Evolutionary conservation across 2,888 invertebrate species (phyloP), one percentile per base, ranked within the genome.

Genomic region (Horisme vitalbata): DNA sequence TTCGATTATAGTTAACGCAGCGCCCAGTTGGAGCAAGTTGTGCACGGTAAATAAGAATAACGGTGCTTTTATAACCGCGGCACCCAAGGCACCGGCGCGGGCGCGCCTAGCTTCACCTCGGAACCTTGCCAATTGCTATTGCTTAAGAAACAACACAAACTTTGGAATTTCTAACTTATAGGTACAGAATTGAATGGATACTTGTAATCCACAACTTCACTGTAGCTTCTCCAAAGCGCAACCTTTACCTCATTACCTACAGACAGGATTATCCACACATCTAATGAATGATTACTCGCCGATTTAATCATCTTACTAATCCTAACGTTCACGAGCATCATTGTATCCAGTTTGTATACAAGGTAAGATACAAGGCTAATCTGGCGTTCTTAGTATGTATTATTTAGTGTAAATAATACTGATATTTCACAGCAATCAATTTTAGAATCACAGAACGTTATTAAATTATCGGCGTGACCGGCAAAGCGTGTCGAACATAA

Each of bases 81-180:
- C 75, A 73, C 73, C 75, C 72, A n/a, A n/a, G n/a, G n/a, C n/a
- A n/a, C n/a, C n/a, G n/a, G n/a, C n/a, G 74, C 73, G 24, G 10
- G 75, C 73, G 71, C 74, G 69, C 73, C 65, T 65, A 68, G 75
- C 78, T 73, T 71, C 72, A 70, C 74, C 79, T 83, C 82, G 83
- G 83, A 83, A 79, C 85, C 71, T 85, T 86, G 87, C 85, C 87
- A 89, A 87, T 86, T 87, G 81, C 83, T 79, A 85, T 82, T 80
- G 78, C 85, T 80, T 79, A 81, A 80, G 18, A 18, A 78, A 77
- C 65, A 79, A 41, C 14, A 41, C 47, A 33, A 35, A 72, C 80
- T 75, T 79, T 63, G 83, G 83, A 85, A 87, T 87, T 83, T 88
- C 84, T 85, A 84, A 86, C 84, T 75, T 71, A n/a, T n/a, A n/a